These are phyloP conservation scores for Tyria jacobaeae DNA, from an alignment of 2,888 invertebrate species.

Conservation along the genomic window DNA sequence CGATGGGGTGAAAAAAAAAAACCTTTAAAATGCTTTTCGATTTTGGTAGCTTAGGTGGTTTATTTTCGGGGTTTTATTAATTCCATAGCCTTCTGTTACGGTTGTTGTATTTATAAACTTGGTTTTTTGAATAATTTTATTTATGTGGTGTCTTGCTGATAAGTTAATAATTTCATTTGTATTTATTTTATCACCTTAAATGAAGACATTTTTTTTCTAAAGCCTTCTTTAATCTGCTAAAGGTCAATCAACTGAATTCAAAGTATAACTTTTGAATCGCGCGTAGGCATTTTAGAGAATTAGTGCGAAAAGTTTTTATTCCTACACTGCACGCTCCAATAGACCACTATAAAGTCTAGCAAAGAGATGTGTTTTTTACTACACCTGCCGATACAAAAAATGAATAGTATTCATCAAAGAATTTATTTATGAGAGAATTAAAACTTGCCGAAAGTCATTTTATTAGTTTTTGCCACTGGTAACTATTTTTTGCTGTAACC, in stretches of 20 bases:
- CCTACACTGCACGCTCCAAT: background rate
- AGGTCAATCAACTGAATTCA: background rate
- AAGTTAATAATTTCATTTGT: constrained; percentile 15
- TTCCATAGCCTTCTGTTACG: constrained; percentile 37
- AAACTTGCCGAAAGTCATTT: constrained; percentile 6
- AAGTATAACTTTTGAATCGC: background rate
- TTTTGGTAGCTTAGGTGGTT: constrained; percentile 39
- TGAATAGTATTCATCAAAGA: constrained; percentile 15
- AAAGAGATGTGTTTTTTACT: background rate
- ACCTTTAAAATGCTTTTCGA: constrained; percentile 45
- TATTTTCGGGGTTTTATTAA: constrained; percentile 32
- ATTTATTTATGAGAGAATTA: constrained; percentile 15
- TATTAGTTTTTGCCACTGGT: constrained; percentile 16
- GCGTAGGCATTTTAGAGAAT: background rate
- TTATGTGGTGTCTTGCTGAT: constrained; percentile 17
- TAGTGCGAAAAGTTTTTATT: background rate
- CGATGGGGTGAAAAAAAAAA: constrained; percentile 57
- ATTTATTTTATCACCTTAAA: constrained; percentile 15
- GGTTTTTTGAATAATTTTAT: constrained; percentile 9
- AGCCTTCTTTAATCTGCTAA: background rate
- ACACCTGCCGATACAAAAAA: constrained; percentile 4
- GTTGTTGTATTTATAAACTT: constrained; percentile 20
- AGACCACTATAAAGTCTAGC: background rate
- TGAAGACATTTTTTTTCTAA: constrained; percentile 1
- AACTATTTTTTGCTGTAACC: constrained; percentile 6